Percentiles rank a stretch among this genome's conserved stretches.
Conservation (phyloP, 2,797 vertebrate species). For the Steatocranus sp. region DNA sequence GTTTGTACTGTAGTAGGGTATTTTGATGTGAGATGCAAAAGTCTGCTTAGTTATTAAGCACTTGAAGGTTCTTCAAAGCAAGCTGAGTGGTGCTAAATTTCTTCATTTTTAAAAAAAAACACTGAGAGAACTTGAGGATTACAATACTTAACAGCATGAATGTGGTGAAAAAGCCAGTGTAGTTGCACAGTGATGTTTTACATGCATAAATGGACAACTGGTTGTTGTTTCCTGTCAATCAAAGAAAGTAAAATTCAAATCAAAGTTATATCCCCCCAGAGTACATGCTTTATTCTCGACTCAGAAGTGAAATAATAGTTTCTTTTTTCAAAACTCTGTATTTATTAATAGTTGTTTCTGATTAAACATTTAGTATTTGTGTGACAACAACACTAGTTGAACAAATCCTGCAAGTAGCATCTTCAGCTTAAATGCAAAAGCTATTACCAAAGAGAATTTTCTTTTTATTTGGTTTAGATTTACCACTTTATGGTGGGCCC, state of each 20-base stretch:
- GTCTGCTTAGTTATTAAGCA: slow-evolving; percentile 2
- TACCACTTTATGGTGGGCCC: neutral
- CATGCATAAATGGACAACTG: neutral
- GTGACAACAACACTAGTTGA: neutral
- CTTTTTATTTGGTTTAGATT: neutral
- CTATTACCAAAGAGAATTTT: neutral
- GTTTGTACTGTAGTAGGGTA: neutral
- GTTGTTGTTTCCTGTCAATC: neutral
- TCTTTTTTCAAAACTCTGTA: neutral
- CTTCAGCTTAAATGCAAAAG: neutral
- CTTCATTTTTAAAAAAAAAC: neutral
- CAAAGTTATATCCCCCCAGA: neutral
- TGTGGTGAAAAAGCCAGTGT: neutral
- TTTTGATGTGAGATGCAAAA: slow-evolving; percentile 7
- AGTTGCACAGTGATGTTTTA: neutral
- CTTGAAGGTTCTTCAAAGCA: slow-evolving; percentile 30
- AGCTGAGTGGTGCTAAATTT: neutral
- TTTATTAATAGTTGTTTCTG: neutral
- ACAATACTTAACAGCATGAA: neutral
- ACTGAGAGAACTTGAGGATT: neutral
- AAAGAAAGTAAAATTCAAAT: neutral
- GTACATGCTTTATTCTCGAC: neutral
- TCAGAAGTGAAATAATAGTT: neutral
- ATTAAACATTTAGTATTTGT: neutral
- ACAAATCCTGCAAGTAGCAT: neutral